Evolutionary conservation across 2,888 invertebrate species (phyloP).

Genomic region (Apeira syringaria): DNA sequence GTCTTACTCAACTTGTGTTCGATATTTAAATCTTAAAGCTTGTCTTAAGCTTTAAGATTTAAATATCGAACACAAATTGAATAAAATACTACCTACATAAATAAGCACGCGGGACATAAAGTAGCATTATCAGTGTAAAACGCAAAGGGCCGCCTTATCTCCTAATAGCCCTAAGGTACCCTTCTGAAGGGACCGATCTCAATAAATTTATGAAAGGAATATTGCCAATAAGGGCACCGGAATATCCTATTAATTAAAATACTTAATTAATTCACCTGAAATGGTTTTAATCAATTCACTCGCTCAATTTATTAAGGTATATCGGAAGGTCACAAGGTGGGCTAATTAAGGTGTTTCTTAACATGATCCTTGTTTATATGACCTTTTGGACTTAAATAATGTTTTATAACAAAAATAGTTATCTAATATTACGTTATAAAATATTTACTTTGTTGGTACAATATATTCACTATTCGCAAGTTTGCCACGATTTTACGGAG

Average conservation of each 20-base stretch:
- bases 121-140: constrained; percentile 50
- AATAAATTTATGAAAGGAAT: constrained; percentile 83
- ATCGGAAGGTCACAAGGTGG: constrained; percentile 53
- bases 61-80: constrained; percentile 16
- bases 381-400: constrained; percentile 23
- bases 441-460: too few species aligned
- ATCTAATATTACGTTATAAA: background rate
- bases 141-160: constrained; percentile 59
- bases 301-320: constrained; percentile 79
- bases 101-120: constrained; percentile 40
- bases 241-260: constrained; percentile 83
- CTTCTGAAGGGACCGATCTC: constrained; percentile 76
- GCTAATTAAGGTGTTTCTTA: constrained; percentile 39
- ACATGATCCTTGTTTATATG: constrained; percentile 32
- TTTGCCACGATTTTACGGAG: too few species aligned
- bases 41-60: too few species aligned
- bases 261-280: constrained; percentile 83
- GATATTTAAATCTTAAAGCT: constrained; percentile 7
- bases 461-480: too few species aligned
- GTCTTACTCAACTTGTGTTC: constrained; percentile 24
- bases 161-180: constrained; percentile 57
- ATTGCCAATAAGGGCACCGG: constrained; percentile 81
- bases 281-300: constrained; percentile 82
- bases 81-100: constrained; percentile 28
- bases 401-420: constrained; percentile 6